Evolutionary conservation across 2,797 vertebrate species (phyloP), one percentile per base, ranked within the genome.

Genomic region (Epinephelus coioides): DNA sequence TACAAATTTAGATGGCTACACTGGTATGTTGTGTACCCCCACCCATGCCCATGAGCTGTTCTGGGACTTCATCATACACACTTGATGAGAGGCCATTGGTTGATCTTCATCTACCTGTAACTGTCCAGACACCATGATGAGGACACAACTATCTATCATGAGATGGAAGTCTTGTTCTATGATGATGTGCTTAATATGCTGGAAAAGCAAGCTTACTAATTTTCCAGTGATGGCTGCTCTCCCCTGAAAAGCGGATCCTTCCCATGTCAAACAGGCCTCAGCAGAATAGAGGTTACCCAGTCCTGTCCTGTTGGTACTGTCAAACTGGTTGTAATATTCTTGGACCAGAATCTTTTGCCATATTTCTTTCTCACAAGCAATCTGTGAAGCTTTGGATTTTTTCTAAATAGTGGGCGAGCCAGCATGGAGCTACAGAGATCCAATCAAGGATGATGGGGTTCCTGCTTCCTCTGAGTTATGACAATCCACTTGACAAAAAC

Each of bases 41-140:
- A 96, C 88, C 82, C 96, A 96, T 53, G 93, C 89, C 94, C 95
- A 96, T 25, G 89, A 88, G 21, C 89, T 83, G 57, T 92, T 92
- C 44, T 92, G 78, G 30, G 82, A 92, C 89, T 95, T 96, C 87
- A 96, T 88, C 91, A 96, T 83, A 83, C 96, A 96, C 61, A 96
- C 89, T 78, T 96, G 94, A 73, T 96, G 95, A 77, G 96, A 96
- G 55, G 94, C 95, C 94, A 96, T 95, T 38, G 96, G 94, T 60
- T 89, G 94, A 83, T 97, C 94, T 1, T 94, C 91, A 84, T 95
- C 94, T 34, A 91, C 93, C 94, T 96, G 91, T 73, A 96, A 79
- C 82, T 95, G 95, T 69, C 94, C 95, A 78, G 95, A 95, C 55
- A 96, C 94, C 95, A 93, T 95, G 86, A 94, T 95, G 79, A 95